Conservation (phyloP, 1,140 invertebrate genomes). For the Bombus polaris region DNA sequence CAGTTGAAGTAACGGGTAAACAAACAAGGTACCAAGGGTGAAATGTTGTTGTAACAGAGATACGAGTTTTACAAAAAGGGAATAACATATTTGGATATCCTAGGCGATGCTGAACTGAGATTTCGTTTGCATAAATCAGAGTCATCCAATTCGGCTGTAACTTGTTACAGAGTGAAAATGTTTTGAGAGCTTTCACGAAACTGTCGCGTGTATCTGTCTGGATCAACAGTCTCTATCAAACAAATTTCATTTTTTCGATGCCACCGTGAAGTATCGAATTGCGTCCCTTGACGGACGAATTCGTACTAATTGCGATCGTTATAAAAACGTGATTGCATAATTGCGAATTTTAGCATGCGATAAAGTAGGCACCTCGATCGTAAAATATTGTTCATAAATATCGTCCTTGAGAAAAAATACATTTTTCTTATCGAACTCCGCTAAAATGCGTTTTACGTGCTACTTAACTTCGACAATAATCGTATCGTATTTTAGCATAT, state of each 20-base stretch:
- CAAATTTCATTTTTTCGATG: background rate
- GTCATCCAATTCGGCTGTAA: conserved; percentile 14
- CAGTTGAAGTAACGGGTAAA: background rate
- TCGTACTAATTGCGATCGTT: background rate
- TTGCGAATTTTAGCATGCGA: background rate
- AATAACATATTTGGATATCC: conserved; percentile 12
- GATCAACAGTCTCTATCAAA: background rate
- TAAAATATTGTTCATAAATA: conserved; percentile 4
- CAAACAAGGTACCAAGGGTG: background rate
- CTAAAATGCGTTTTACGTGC: no score
- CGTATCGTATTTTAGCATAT: background rate
- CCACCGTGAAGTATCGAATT: background rate
- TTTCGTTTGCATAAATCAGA: conserved; percentile 17
- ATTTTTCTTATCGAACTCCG: background rate
- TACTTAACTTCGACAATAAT: background rate
- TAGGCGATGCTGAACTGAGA: background rate
- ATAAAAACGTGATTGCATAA: background rate
- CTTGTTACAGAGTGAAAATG: background rate
- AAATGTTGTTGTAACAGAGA: no score
- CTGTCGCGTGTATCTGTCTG: background rate
- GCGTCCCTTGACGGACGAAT: background rate
- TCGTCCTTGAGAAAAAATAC: background rate
- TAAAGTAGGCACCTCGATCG: background rate
- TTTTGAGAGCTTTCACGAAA: background rate
- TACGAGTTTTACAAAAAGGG: background rate